Percentiles rank a stretch among this genome's conserved stretches.
These are phyloP conservation scores for Spisula solida DNA, from an alignment of 2,888 invertebrate genomes.

Conservation along the genomic window DNA sequence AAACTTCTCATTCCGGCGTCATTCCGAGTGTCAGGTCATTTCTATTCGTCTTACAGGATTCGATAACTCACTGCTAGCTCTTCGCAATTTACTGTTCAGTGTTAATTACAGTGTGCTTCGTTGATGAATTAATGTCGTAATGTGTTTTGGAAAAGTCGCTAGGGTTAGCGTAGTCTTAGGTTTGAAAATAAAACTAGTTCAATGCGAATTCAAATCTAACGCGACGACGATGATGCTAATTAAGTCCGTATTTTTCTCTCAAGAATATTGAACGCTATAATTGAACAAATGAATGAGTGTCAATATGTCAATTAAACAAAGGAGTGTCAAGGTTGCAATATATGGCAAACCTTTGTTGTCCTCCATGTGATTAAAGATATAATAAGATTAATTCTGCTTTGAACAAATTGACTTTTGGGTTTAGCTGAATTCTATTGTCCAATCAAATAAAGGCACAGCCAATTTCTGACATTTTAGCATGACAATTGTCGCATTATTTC, in stretches of 20 bases:
- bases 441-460: neutral
- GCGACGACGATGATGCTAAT: neutral
- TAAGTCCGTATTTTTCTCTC: neutral
- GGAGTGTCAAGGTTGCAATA: neutral
- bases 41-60: neutral
- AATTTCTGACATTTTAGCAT: neutral
- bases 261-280: neutral
- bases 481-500: neutral
- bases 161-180: neutral
- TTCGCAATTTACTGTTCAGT: neutral
- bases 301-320: neutral
- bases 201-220: neutral
- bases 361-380: neutral
- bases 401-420: neutral
- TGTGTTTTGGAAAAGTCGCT: neutral
- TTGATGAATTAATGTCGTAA: neutral
- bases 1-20: too few species aligned
- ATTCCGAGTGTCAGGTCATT: neutral
- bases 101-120: neutral
- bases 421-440: neutral
- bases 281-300: neutral
- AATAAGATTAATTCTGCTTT: slow-evolving; percentile 3
- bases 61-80: neutral
- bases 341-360: neutral
- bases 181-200: neutral